A percentile compares a stretch with the other conserved stretches of the same genome.
These are phyloP conservation scores for Poicephalus gulielmi DNA, from an alignment of 2,113 vertebrate genomes.

Conservation along the genomic window DNA sequence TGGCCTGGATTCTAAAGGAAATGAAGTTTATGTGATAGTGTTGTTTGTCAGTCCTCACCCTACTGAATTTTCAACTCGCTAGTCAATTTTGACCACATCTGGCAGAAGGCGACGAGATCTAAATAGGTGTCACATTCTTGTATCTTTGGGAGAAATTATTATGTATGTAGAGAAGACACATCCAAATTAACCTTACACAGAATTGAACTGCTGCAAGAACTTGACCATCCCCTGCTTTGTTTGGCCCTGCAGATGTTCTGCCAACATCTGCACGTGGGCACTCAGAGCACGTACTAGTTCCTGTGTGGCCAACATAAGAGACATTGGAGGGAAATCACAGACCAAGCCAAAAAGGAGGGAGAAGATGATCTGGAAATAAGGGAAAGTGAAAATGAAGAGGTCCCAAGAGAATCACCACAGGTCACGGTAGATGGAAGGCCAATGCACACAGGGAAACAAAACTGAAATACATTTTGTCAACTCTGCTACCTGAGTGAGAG, in stretches of 20 bases:
- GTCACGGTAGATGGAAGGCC: not conserved
- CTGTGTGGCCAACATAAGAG: not conserved
- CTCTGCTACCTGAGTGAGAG: not conserved
- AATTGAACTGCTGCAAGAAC: not conserved
- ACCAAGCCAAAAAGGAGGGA: not conserved
- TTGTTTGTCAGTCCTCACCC: not conserved
- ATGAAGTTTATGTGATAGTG: not conserved
- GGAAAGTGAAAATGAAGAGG: accelerated
- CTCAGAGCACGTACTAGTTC: not conserved
- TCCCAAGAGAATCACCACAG: not conserved
- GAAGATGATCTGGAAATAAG: not conserved
- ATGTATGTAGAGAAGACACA: not conserved
- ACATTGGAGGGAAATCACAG: not conserved
- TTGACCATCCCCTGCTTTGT: not conserved
- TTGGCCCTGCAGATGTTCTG: not conserved
- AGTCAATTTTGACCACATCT: not conserved
- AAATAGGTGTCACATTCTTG: not conserved
- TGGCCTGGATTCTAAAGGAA: not conserved
- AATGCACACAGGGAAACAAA: not conserved
- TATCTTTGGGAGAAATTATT: not conserved
- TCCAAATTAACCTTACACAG: not conserved
- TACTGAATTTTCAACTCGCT: not conserved
- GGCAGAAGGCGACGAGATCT: not conserved
- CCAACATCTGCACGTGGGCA: not conserved
- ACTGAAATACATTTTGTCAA: not conserved